These are phyloP conservation scores for Thecocarcelia acutangulata DNA, from an alignment of 2,888 invertebrate genomes.

Conservation along the genomic window DNA sequence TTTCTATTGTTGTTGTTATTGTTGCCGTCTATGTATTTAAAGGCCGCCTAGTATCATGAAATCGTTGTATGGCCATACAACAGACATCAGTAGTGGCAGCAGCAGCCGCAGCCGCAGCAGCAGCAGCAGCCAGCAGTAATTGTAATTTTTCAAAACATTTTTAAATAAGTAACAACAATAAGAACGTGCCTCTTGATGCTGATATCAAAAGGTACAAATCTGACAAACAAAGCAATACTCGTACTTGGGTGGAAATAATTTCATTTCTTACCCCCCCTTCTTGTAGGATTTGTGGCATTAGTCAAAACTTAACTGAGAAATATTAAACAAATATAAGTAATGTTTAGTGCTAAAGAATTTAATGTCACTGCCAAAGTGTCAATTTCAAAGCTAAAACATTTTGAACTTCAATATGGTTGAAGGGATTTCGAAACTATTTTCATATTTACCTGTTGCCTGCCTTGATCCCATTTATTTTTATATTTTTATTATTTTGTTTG, in stretches of 20 bases:
- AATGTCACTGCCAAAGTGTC: constrained; percentile 14
- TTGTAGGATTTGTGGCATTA: constrained; percentile 17
- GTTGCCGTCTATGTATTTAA: constrained; percentile 10
- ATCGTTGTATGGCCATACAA: constrained; percentile 40
- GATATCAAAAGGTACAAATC: constrained; percentile 71
- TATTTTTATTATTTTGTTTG: too few relatives aligned
- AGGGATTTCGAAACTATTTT: too few relatives aligned
- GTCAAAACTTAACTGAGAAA: constrained; percentile 2
- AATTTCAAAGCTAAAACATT: background rate
- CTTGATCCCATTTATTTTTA: background rate
- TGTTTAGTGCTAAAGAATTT: background rate
- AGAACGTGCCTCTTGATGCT: constrained; percentile 68
- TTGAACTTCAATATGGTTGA: background rate
- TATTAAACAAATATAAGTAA: background rate
- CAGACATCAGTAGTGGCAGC: constrained; percentile 34
- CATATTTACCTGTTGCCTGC: background rate
- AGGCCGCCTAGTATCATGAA: constrained; percentile 48
- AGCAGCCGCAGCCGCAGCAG: constrained; percentile 4
- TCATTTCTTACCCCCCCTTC: background rate
- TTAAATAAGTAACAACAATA: constrained; percentile 60
- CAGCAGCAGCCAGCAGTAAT: constrained; percentile 47
- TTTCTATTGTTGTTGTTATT: constrained; percentile 30
- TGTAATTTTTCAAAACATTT: constrained; percentile 67
- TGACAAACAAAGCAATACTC: constrained; percentile 63
- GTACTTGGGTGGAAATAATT: constrained; percentile 40